Evolutionary conservation across 2,888 invertebrate genomes (phyloP).

Genomic region (Bellardia bayeri): DNA sequence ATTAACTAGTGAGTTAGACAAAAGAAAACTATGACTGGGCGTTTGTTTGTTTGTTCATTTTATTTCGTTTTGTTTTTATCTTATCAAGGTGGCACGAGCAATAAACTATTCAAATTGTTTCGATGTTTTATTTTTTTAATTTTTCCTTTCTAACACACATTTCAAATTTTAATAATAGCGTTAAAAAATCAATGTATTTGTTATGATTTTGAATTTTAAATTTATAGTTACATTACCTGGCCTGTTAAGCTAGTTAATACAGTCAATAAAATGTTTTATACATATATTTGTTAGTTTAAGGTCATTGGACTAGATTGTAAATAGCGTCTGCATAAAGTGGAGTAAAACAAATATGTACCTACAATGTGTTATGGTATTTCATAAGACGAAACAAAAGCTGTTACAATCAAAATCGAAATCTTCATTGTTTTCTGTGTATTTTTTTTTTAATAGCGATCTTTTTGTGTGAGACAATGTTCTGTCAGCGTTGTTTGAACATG

Average conservation of each 20-base stretch:
- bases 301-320: conserved; percentile 2
- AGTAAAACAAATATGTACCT: no score
- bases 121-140: conserved; percentile 7
- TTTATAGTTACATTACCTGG: not conserved
- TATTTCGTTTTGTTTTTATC: not conserved
- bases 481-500: no score
- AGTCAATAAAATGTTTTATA: not conserved
- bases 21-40: not conserved
- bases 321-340: not conserved
- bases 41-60: not conserved
- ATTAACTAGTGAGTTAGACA: not conserved
- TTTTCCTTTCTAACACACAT: not conserved
- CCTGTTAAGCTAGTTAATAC: not conserved
- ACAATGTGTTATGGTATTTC: no score
- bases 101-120: conserved; percentile 8
- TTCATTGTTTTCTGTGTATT: no score
- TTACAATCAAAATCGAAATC: no score
- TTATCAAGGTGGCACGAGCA: conserved; percentile 33
- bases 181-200: not conserved
- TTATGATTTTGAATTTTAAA: conserved; percentile 8
- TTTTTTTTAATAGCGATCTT: no score
- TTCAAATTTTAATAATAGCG: not conserved
- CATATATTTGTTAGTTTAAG: conserved; percentile 5
- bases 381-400: no score
- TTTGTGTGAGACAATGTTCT: no score